A percentile compares a stretch with the other conserved stretches of the same genome.
phyloP scores from a whole-genome alignment of 2,113 vertebrate species.

The Cnemophilus loriae region DNA sequence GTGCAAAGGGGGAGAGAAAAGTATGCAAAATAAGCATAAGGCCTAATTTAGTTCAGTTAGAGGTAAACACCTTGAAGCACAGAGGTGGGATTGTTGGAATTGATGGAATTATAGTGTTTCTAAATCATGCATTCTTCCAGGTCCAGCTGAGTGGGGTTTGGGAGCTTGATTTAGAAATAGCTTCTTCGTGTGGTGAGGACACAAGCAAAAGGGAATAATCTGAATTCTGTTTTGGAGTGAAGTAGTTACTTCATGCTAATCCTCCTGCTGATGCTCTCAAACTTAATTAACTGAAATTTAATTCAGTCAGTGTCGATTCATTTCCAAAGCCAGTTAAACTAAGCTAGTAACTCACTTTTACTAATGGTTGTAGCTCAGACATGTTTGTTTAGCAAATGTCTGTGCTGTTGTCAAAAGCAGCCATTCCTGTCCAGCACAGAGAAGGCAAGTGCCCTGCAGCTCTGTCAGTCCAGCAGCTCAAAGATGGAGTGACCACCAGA shows the following conservation, averaged over 20 bases:
- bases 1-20: background rate
- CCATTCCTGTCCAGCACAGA: background rate
- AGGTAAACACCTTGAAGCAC: background rate
- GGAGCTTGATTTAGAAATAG: background rate
- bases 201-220: background rate
- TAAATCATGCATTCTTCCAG: background rate
- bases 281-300: background rate
- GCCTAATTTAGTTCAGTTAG: background rate
- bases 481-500: background rate
- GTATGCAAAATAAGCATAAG: background rate
- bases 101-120: background rate
- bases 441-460: background rate
- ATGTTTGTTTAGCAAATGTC: background rate
- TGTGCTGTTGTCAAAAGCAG: background rate
- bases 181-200: background rate
- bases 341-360: background rate
- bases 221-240: background rate
- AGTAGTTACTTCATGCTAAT: background rate
- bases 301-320: background rate
- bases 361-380: background rate
- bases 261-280: background rate
- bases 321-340: background rate
- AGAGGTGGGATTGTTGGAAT: background rate
- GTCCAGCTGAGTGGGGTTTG: background rate
- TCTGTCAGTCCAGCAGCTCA: background rate